Base-by-base conservation (phyloP, 2,113 vertebrate genomes). In the Clarias magur region DNA sequence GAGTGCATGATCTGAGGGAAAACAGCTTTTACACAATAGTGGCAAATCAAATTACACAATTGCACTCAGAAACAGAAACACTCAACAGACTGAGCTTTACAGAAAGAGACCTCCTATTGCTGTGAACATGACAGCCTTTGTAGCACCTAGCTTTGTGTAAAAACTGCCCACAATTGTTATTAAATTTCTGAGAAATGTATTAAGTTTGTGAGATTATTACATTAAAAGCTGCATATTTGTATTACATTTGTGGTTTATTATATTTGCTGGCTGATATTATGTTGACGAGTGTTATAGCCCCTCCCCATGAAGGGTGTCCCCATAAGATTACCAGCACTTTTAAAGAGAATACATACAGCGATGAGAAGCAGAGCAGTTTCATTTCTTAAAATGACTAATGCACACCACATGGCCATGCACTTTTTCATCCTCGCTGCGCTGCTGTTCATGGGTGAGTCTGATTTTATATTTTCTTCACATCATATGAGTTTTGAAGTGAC, bases 361-460 rank as follows among this genome's bases (percentile, higher is more conserved):
- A 19, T 42, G 4, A 30, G 9, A 70, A 19, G 1, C 48, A 13
- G 85, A 25, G 23, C n/a, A 34, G 60, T 42, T 75, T 53, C 68
- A 57, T 57, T 65, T 81, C 54, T 78, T n/a, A 63, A 76, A 34
- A 85, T 84, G 87, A 87, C 57, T 76, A 27, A 16, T 8, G 15
- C 63, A 63, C 70, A 57, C 12, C 21, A 8, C 53, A 16, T 19
- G n/a, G 19, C 6, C 25, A 34, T 80, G 67, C 19, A 63, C 34
- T 48, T 79, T 67, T 34, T 87, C 11, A n/a, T 86, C 54, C 42
- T 88, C 70, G 54, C 54, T 75, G 67, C 85, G 27, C 59, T 89
- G 34, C 42, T 88, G 6, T 65, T 78, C 17, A 42, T 82, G 3
- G 88, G 90, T 91, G 59, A 89, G 90, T 87, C 76, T 85, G 6